These are phyloP conservation scores for Yponomeuta cagnagella DNA, from an alignment of 2,888 invertebrate genomes.

Conservation along the genomic window DNA sequence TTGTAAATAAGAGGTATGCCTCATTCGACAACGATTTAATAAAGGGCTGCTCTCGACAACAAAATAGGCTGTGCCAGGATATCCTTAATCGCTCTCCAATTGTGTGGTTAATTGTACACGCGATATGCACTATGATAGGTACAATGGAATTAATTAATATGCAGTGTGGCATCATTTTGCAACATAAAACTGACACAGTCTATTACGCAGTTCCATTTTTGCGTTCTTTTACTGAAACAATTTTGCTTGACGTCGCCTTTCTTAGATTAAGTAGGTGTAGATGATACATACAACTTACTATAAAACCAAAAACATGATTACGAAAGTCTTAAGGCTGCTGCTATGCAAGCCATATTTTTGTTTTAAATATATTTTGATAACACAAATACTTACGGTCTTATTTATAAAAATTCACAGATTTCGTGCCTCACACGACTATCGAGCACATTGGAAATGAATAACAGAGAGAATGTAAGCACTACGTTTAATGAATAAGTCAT, in stretches of 20 bases:
- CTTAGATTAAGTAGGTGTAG: too few species aligned
- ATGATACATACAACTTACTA: too few species aligned
- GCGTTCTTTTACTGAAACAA: background rate
- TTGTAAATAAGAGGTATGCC: background rate
- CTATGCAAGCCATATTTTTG: too few species aligned
- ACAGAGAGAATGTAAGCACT: too few species aligned
- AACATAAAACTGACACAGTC: background rate
- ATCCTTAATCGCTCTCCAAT: background rate
- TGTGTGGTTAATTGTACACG: background rate
- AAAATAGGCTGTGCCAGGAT: background rate
- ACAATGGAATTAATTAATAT: constrained; percentile 10
- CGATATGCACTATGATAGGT: background rate
- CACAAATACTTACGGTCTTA: too few species aligned
- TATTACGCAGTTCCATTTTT: background rate
- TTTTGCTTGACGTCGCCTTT: background rate
- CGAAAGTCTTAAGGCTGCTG: too few species aligned
- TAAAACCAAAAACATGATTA: too few species aligned
- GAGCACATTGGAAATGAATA: too few species aligned
- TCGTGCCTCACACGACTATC: too few species aligned
- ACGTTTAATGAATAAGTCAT: too few species aligned
- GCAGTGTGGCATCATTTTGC: constrained; percentile 6
- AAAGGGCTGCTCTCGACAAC: background rate
- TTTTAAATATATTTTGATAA: too few species aligned
- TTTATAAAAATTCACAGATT: too few species aligned
- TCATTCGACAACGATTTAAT: background rate